Base-by-base conservation (phyloP, 2,888 invertebrate genomes). In the Perizoma affinitatum region DNA sequence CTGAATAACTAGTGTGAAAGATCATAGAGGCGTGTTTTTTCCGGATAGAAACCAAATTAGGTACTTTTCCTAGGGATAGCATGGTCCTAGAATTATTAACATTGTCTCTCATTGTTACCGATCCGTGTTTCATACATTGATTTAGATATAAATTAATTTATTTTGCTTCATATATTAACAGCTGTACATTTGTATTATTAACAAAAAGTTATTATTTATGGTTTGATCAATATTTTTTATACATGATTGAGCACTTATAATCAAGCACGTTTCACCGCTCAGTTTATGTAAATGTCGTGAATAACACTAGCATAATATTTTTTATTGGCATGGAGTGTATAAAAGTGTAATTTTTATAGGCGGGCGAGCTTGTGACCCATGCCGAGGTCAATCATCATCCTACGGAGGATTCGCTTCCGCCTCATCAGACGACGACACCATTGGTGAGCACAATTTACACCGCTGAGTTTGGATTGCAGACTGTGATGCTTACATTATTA, bases 301-400 rank as follows among this genome's bases (percentile, higher is more conserved):
- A 44, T 57, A 43, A 58, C 44, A 38, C 42, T 51, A 22, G 22
- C 7, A 44, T 22, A 6, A n/a, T 42, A 10, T 10, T 38, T 0
- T 38, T 38, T 6, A 38, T 5, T 38, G 4, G 4, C 7, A 38
- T 38, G 38, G 22, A 10, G 35, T 38, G 38, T 9, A 40, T 63
- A 5, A 56, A 43, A 44, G 11, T 4, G 9, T 41, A 9, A 43
- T 52, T 60, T 54, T 61, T 54, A 7, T 76, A 89, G 89, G 79
- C 63, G 82, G 88, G 80, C 78, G 91, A 91, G 77, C 78, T 92
- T 76, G 92, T 93, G 92, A 93, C 92, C 71, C 93, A 84, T 90
- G 93, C 91, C 79, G 93, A 93, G 88, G 93, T 93, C 92, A 93
- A 93, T 86, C 93, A 92, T 92, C 90, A 88, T 88, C 92, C 86